phyloP scores from a whole-genome alignment of 2,888 invertebrate species.

The Ophion ventricosus region DNA sequence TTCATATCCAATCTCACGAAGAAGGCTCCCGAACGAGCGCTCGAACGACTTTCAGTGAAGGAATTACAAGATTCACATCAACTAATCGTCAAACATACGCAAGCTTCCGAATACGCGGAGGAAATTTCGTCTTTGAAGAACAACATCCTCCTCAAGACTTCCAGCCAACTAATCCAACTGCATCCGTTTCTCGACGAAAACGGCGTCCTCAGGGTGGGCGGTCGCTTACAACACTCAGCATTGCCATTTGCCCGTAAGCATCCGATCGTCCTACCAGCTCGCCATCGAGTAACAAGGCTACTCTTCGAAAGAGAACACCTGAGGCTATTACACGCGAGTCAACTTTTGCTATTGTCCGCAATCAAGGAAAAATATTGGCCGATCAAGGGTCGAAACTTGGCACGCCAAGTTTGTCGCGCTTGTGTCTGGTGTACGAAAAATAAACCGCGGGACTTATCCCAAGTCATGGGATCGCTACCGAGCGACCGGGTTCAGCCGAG shows the following conservation, averaged over 20 bases:
- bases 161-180: constrained; percentile 34
- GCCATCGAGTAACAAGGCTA: constrained; percentile 38
- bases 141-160: neutral
- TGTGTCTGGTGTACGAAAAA: constrained; percentile 64
- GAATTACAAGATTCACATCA: constrained; percentile 26
- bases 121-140: constrained; percentile 44
- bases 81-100: constrained; percentile 3
- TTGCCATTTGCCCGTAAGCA: constrained; percentile 36
- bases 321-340: constrained; percentile 60
- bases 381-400: constrained; percentile 52
- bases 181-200: constrained; percentile 48
- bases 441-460: constrained; percentile 16
- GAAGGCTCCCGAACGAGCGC: neutral
- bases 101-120: constrained; percentile 13
- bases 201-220: constrained; percentile 62
- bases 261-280: constrained; percentile 44
- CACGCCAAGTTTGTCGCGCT: constrained; percentile 52
- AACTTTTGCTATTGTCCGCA: constrained; percentile 56
- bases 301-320: constrained; percentile 64
- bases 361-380: constrained; percentile 64
- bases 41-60: constrained; percentile 2
- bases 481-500: constrained; percentile 44
- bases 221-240: constrained; percentile 39
- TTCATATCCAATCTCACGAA: constrained; percentile 2
- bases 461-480: constrained; percentile 53